These are phyloP conservation scores for Drosophila subobscura DNA, from an alignment of 1,140 invertebrate species.

Conservation along the genomic window DNA sequence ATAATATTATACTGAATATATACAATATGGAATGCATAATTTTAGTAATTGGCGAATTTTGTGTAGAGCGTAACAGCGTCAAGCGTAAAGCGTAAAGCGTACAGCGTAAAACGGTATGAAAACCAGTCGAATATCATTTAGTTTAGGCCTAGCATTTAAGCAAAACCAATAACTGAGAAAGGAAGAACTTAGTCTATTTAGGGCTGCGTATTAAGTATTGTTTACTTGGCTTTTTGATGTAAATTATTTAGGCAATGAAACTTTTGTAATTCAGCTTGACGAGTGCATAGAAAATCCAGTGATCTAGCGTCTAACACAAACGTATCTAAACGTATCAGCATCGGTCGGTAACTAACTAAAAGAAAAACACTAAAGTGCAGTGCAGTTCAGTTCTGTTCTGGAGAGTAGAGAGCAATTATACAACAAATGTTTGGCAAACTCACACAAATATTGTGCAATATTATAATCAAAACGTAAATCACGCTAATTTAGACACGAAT, in stretches of 20 bases:
- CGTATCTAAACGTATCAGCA: constrained; percentile 62
- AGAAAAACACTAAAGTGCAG: constrained; percentile 19
- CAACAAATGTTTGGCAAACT: constrained; percentile 45
- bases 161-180: constrained; percentile 61
- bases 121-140: constrained; percentile 75
- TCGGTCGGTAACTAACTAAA: constrained; percentile 24
- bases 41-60: constrained; percentile 82
- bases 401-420: constrained; percentile 44
- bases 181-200: constrained; percentile 61
- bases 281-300: constrained; percentile 63
- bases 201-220: constrained; percentile 59
- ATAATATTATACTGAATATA: constrained; percentile 54
- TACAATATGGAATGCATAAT: constrained; percentile 64
- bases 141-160: constrained; percentile 73
- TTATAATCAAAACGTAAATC: constrained; percentile 39
- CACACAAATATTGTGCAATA: constrained; percentile 59
- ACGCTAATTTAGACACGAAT: constrained; percentile 51
- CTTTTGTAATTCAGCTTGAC: constrained; percentile 62
- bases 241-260: constrained; percentile 57
- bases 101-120: constrained; percentile 62
- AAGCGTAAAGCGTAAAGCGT: constrained; percentile 49
- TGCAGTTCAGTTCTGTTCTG: too few species aligned
- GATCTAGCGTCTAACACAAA: constrained; percentile 66
- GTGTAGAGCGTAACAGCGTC: constrained; percentile 55
- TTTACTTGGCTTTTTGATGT: constrained; percentile 69